Percentiles rank a stretch among this genome's conserved stretches.
These are phyloP conservation scores for Drosophila ezoana DNA, from an alignment of 2,888 invertebrate species.

Conservation along the genomic window DNA sequence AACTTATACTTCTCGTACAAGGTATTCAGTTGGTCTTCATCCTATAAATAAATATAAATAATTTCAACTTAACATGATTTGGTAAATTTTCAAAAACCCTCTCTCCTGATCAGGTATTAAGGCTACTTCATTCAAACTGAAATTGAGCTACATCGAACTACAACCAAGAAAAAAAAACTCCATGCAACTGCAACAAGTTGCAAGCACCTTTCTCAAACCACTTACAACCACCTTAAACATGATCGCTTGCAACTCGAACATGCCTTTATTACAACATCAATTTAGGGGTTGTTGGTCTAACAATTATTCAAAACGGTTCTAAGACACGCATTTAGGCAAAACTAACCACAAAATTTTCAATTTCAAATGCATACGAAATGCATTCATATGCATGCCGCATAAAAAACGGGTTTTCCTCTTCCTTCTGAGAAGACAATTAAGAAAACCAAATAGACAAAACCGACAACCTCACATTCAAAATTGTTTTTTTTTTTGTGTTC, in stretches of 20 bases:
- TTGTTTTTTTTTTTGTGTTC: slow-evolving; percentile 26
- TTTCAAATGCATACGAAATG: slow-evolving; percentile 22
- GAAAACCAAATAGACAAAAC: slow-evolving; percentile 49
- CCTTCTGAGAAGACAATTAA: slow-evolving; percentile 47
- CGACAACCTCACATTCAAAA: slow-evolving; percentile 43
- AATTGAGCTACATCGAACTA: too few relatives aligned
- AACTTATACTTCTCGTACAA: too few relatives aligned
- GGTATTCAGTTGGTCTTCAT: too few relatives aligned
- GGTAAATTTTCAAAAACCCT: too few relatives aligned
- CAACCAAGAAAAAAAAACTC: too few relatives aligned
- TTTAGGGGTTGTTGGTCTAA: slow-evolving; percentile 54
- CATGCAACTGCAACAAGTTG: slow-evolving; percentile 31
- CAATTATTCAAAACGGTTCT: neutral
- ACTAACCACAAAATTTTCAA: slow-evolving; percentile 49
- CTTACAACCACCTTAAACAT: slow-evolving; percentile 2
- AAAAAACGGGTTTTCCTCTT: slow-evolving; percentile 50
- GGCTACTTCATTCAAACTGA: too few relatives aligned
- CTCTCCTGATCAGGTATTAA: too few relatives aligned
- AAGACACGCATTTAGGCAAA: slow-evolving; percentile 18
- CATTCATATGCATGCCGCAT: slow-evolving; percentile 8
- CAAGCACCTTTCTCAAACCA: neutral
- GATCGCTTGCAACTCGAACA: slow-evolving; percentile 34
- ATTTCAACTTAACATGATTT: too few relatives aligned
- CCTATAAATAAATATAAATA: too few relatives aligned
- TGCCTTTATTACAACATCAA: neutral